Conservation (phyloP, 2,113 vertebrate species). For the Crypturellus undulatus region DNA sequence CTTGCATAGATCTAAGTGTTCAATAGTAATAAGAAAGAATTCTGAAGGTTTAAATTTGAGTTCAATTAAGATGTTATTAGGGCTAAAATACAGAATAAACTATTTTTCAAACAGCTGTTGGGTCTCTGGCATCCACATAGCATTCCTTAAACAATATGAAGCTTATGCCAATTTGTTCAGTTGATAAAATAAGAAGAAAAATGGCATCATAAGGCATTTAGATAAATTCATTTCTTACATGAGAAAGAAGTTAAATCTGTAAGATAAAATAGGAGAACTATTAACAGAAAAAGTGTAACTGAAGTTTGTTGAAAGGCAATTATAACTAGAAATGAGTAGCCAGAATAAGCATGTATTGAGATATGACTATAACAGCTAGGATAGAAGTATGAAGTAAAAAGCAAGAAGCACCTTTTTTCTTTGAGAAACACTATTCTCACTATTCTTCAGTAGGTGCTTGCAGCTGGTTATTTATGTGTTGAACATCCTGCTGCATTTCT, state of each 20-base stretch:
- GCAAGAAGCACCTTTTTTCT: not conserved
- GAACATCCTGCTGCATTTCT: not conserved
- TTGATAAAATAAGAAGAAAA: conserved; percentile 5
- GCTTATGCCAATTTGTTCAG: not conserved
- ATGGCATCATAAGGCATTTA: not conserved
- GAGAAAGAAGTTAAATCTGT: not conserved
- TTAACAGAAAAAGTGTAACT: not conserved
- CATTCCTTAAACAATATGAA: not conserved
- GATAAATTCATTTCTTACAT: not conserved
- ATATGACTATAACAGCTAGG: not conserved
- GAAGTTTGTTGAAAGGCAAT: not conserved
- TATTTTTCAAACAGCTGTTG: not conserved
- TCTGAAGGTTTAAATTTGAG: not conserved
- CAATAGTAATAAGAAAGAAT: not conserved
- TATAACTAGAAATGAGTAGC: not conserved
- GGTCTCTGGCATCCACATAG: not conserved
- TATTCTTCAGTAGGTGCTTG: not conserved
- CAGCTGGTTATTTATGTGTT: not conserved
- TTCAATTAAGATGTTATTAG: not conserved
- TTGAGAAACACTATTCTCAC: not conserved
- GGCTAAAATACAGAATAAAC: not conserved
- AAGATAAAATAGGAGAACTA: not conserved
- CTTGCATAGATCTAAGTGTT: not conserved
- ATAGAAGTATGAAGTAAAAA: not conserved
- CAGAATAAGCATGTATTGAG: accelerated